phyloP scores from a whole-genome alignment of 2,113 vertebrate genomes.

The Lophius piscatorius region DNA sequence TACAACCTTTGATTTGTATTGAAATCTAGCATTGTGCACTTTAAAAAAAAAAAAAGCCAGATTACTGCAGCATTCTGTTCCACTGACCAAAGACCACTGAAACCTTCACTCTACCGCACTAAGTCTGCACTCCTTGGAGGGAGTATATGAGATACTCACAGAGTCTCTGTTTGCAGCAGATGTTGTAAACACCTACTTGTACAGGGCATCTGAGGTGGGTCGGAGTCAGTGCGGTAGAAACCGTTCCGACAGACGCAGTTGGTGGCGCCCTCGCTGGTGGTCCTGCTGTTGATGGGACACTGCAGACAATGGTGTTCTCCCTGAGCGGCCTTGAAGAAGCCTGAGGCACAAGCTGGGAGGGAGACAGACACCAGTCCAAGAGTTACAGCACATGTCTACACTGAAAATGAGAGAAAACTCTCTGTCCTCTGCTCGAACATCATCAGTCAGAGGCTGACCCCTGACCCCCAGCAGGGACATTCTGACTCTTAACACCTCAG shows the following conservation, averaged over 20 bases:
- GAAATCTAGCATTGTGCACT: no score
- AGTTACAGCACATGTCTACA: not conserved
- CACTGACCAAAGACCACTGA: no score
- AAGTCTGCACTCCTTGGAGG: no score
- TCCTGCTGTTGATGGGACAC: constrained; percentile 93
- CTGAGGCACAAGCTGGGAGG: constrained; percentile 85
- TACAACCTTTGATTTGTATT: no score
- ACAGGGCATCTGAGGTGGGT: constrained; percentile 91
- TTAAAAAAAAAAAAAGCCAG: no score
- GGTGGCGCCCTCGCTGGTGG: constrained; percentile 88
- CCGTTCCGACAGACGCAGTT: constrained; percentile 89
- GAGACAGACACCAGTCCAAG: not conserved
- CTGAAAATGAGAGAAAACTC: not conserved
- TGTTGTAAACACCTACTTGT: constrained; percentile 85
- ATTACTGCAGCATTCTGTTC: no score
- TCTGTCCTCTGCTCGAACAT: no score
- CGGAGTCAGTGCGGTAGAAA: constrained; percentile 88
- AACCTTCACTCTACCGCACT: no score
- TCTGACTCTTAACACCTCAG: no score
- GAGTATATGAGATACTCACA: no score
- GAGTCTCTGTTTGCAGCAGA: not conserved
- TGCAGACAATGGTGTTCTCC: constrained; percentile 89
- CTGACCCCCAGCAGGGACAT: no score
- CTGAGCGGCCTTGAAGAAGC: constrained; percentile 91
- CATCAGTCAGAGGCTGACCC: no score